phyloP scores from a whole-genome alignment of 2,797 vertebrate genomes.

The Argyrosomus regius region DNA sequence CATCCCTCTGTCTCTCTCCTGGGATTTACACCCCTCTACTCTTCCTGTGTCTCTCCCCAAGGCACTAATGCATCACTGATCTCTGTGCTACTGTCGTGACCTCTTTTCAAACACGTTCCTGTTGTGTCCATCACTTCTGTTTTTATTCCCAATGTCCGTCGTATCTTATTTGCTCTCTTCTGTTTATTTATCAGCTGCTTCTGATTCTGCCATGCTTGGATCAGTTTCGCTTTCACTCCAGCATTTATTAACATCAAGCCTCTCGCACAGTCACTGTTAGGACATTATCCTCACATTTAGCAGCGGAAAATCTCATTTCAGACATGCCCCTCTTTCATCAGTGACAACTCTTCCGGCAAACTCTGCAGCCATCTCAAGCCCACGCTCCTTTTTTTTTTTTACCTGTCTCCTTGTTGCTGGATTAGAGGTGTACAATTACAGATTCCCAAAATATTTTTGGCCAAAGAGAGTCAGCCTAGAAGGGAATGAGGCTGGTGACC shows the following conservation, averaged over 20 bases:
- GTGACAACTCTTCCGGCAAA: neutral
- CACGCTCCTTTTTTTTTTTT: neutral
- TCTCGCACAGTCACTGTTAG: conserved; percentile 4
- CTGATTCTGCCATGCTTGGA: conserved; percentile 43
- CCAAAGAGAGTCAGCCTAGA: conserved; percentile 4
- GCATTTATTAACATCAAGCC: neutral
- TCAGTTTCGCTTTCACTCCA: neutral
- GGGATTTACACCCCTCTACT: conserved; percentile 58
- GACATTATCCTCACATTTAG: conserved; percentile 31
- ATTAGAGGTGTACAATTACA: conserved; percentile 62
- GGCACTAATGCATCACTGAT: conserved; percentile 47
- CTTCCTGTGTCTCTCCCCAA: conserved; percentile 32
- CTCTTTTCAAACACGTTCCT: conserved; percentile 39
- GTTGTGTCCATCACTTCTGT: conserved; percentile 35
- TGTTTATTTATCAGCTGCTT: conserved; percentile 46
- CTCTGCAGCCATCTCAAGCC: conserved; percentile 17
- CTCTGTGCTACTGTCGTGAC: conserved; percentile 25
- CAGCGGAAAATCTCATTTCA: conserved; percentile 16
- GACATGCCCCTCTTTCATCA: conserved; percentile 24
- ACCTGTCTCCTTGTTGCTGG: conserved; percentile 37
- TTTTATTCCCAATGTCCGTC: conserved; percentile 20
- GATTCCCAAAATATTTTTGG: conserved; percentile 65
- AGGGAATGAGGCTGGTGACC: neutral
- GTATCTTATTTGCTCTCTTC: neutral
- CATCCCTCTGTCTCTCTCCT: conserved; percentile 42